Evolutionary conservation across 2,888 invertebrate genomes (phyloP), one percentile per base, ranked within the genome.

Genomic region (Litoditis marina): DNA sequence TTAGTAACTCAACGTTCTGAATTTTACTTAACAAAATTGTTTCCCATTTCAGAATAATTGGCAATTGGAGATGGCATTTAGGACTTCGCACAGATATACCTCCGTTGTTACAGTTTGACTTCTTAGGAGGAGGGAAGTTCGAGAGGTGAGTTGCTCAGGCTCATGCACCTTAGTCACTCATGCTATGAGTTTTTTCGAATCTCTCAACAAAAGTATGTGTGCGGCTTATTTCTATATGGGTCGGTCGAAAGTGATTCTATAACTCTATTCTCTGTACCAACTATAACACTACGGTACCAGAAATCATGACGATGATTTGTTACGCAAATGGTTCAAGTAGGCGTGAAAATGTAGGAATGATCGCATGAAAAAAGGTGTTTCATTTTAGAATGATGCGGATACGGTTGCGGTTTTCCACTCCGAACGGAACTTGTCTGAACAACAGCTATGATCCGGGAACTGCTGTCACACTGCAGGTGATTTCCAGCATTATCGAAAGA

Each of bases 11-110:
- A n/a, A n/a, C n/a, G n/a, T n/a, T n/a, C n/a, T n/a, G n/a, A n/a
- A 8, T 5, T 5, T 22, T 3, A 44, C 8, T 44, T 44, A 4
- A 44, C 44, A 6, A 22, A 44, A 44, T 25, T 6, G 19, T 25
- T 5, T 44, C 19, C 5, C n/a, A 5, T 34, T 70, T 42, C 49
- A 77, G 75, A n/a, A 25, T 69, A n/a, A 59, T 77, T 8, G 71
- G 76, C 19, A 79, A 79, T 51, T 79, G 79, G 79, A 66, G 79
- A 36, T 77, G 74, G 74, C 61, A 61, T 19, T 28, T 61, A 19
- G 61, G 61, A 25, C 49, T 47, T n/a, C 44, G 54, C 19, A 36
- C 19, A 1, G 25, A 39, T 22, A 46, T 61, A 28, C 61, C 61
- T 25, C 55, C 61, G 8, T 42, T 61, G 28, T 32, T 61, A 7